Evolutionary conservation across 2,113 vertebrate species (phyloP).

Genomic region (Odontesthes bonariensis): DNA sequence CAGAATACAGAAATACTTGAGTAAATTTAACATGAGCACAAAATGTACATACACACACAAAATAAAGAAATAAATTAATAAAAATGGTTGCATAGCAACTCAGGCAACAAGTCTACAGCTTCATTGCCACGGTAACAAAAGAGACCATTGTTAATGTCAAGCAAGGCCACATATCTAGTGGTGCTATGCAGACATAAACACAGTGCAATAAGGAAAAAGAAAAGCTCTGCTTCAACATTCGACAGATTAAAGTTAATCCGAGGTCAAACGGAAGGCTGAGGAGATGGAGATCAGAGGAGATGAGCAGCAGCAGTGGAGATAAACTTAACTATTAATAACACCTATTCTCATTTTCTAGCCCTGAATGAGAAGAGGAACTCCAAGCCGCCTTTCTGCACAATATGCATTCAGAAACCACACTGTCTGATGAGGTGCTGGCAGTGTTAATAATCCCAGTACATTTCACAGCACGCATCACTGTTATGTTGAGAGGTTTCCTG

Average conservation of each 20-base stretch:
- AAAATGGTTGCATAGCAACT: neutral
- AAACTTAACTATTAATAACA: constrained; percentile 30
- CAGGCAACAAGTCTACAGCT: no score
- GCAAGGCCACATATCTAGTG: neutral
- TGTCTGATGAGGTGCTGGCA: no score
- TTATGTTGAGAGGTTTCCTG: neutral
- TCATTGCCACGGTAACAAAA: constrained; percentile 14
- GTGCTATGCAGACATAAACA: constrained; percentile 18
- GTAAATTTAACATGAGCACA: no score
- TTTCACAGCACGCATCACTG: neutral
- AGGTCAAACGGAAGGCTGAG: constrained; percentile 16
- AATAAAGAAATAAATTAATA: neutral
- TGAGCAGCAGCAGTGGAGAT: neutral
- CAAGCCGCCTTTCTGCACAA: constrained; percentile 2
- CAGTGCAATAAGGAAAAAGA: neutral
- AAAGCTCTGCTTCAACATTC: neutral
- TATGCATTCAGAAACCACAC: no score
- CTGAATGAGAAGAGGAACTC: constrained; percentile 6
- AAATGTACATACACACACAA: no score
- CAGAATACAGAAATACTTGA: no score
- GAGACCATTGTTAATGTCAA: neutral
- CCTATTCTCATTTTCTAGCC: constrained; percentile 16
- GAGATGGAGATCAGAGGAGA: constrained; percentile 29
- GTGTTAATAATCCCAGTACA: neutral
- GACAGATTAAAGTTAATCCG: constrained; percentile 22